These are phyloP conservation scores for Sciurus vulgaris DNA, from an alignment of 2,797 vertebrate genomes.

Conservation along the genomic window DNA sequence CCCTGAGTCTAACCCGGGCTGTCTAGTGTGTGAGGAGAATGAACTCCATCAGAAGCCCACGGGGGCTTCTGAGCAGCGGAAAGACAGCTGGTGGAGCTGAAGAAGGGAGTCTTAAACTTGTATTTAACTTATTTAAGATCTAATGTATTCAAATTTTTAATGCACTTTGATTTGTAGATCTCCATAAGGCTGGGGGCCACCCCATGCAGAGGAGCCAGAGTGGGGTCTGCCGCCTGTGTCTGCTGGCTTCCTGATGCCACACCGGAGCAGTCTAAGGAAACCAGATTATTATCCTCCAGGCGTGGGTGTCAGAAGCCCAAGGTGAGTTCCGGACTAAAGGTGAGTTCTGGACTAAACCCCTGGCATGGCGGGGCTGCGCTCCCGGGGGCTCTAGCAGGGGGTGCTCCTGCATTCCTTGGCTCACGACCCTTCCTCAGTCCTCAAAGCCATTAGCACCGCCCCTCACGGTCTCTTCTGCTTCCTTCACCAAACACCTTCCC, in stretches of 20 bases:
- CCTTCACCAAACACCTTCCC: neutral
- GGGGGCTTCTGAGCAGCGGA: neutral
- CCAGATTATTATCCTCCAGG: neutral
- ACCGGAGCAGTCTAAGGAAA: neutral
- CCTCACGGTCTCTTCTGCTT: neutral
- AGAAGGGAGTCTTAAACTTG: neutral
- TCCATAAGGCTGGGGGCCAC: neutral
- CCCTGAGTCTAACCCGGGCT: too few species aligned
- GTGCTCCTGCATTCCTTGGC: neutral
- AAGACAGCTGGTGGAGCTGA: neutral
- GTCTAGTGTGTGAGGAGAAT: too few species aligned
- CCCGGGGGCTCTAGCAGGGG: neutral
- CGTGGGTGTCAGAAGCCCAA: neutral
- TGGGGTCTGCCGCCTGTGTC: neutral
- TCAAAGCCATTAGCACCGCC: neutral
- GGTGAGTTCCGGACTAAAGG: accelerated
- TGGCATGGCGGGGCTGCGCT: neutral
- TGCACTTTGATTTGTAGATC: conserved; percentile 3
- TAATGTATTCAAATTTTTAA: neutral
- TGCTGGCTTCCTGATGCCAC: neutral
- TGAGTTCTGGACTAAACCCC: neutral
- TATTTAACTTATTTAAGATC: neutral
- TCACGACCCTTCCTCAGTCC: neutral
- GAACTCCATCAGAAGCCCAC: neutral
- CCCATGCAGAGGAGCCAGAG: neutral